phyloP scores from a whole-genome alignment of 1,140 invertebrate genomes.

The Drosophila chauvacae region DNA sequence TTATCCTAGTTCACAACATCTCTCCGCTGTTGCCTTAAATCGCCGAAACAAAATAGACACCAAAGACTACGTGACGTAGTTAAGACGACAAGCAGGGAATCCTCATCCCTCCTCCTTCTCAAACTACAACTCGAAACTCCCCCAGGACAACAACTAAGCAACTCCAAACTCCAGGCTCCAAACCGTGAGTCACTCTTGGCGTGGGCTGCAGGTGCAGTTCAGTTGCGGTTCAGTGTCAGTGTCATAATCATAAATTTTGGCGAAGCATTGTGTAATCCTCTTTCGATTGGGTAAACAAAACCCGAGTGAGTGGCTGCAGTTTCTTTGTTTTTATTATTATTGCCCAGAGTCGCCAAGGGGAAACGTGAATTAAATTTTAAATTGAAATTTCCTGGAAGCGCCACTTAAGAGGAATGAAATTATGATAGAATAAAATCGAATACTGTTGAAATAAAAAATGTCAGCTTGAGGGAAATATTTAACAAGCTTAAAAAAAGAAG shows the following conservation, averaged over 20 bases:
- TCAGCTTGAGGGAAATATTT: background rate
- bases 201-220: conserved; percentile 48
- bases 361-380: conserved; percentile 33
- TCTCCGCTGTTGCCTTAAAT: conserved; percentile 23
- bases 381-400: conserved; percentile 10
- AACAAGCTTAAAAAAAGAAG: background rate
- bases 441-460: background rate
- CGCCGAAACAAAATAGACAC: conserved; percentile 31
- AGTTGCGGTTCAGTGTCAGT: conserved; percentile 46
- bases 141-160: conserved; percentile 32
- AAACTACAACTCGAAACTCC: background rate
- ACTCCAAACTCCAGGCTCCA: background rate
- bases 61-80: conserved; percentile 61
- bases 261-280: conserved; percentile 53
- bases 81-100: conserved; percentile 36
- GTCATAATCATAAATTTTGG: conserved; percentile 52
- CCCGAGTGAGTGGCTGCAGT: conserved; percentile 31
- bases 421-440: conserved; percentile 10
- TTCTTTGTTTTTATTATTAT: conserved; percentile 37
- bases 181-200: conserved; percentile 42
- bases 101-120: background rate
- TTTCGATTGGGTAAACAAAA: conserved; percentile 48
- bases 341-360: conserved; percentile 3
- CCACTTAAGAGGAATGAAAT: background rate
- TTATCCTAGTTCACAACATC: conserved; percentile 81